These are phyloP conservation scores for Propithecus perrieri DNA, from an alignment of 2,797 vertebrate species.

Conservation along the genomic window DNA sequence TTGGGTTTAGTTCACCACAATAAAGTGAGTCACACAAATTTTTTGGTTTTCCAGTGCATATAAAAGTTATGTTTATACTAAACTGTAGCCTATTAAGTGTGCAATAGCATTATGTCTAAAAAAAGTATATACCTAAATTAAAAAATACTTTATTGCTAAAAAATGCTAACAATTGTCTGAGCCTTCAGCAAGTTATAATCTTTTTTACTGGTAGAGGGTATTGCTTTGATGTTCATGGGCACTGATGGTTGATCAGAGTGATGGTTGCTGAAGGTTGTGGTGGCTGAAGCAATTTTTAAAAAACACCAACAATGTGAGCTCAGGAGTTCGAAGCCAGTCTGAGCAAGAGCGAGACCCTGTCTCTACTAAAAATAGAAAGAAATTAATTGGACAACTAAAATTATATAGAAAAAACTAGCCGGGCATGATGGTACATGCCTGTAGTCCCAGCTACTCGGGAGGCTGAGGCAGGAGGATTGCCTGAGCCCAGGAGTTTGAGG, in stretches of 20 bases:
- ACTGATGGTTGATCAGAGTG: too few relatives aligned
- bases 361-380: too few relatives aligned
- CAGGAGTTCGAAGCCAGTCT: too few relatives aligned
- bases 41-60: background rate
- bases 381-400: too few relatives aligned
- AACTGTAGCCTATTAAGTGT: background rate
- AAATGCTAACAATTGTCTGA: background rate
- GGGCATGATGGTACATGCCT: too few relatives aligned
- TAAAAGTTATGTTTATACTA: background rate
- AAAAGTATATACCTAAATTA: background rate
- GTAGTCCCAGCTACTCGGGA: too few relatives aligned
- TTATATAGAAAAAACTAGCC: too few relatives aligned
- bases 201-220: background rate
- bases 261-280: background rate
- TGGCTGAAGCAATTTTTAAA: background rate
- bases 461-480: too few relatives aligned
- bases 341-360: too few relatives aligned
- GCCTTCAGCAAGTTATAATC: background rate
- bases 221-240: background rate
- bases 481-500: too few relatives aligned
- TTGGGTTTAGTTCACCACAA: background rate
- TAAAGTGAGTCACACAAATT: background rate
- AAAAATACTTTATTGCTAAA: background rate
- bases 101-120: background rate
- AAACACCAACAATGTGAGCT: background rate